These are phyloP conservation scores for Phymatocera aterrima DNA, from an alignment of 2,888 invertebrate species.

Conservation along the genomic window DNA sequence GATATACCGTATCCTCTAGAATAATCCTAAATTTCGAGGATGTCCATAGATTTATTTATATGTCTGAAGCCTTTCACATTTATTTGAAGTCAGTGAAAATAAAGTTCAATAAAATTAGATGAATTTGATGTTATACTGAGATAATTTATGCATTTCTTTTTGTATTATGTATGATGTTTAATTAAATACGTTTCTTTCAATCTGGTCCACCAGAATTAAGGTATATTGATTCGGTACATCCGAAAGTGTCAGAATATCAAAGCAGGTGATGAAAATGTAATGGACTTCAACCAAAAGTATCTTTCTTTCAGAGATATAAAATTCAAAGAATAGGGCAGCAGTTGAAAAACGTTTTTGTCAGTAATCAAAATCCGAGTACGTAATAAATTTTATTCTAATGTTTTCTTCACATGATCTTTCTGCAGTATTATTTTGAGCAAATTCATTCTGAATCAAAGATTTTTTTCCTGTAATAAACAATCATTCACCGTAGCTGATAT, in stretches of 20 bases:
- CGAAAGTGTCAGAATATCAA: background rate
- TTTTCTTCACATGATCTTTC: too few species aligned
- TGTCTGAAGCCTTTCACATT: background rate
- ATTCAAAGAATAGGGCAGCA: background rate
- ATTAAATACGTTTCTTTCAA: background rate
- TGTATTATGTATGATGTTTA: background rate
- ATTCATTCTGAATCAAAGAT: background rate
- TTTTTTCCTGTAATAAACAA: background rate
- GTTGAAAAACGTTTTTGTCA: background rate
- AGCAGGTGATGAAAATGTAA: background rate
- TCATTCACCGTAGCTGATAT: background rate
- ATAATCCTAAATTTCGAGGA: too few species aligned
- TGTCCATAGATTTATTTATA: background rate
- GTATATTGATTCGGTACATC: conserved; percentile 13
- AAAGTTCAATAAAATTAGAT: background rate
- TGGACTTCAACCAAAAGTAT: background rate
- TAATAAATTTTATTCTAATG: too few species aligned
- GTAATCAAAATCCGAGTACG: background rate
- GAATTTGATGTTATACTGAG: background rate
- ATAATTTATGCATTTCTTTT: background rate
- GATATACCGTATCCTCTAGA: too few species aligned
- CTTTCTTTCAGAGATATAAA: background rate
- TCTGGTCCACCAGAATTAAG: background rate
- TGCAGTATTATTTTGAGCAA: conserved; percentile 17
- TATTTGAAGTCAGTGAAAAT: background rate